These are phyloP conservation scores for Troides oblongomaculatus DNA, from an alignment of 2,888 invertebrate genomes.

Conservation along the genomic window DNA sequence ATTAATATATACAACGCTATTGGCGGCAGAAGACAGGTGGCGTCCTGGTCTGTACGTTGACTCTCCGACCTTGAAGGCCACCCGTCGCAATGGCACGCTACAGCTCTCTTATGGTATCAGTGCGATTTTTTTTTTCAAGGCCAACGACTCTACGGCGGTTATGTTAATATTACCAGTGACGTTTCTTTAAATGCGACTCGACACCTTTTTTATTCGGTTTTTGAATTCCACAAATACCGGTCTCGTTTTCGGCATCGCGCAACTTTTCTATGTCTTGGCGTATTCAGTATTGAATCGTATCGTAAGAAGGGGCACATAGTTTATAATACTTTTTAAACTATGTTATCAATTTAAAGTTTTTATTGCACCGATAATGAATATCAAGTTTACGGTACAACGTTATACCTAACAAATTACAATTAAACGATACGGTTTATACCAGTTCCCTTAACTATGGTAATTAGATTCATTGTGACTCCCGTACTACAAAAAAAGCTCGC, in stretches of 20 bases:
- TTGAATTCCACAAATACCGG: constrained; percentile 26
- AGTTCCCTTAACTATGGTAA: constrained; percentile 9
- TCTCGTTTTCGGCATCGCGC: constrained; percentile 22
- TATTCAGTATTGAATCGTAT: not conserved
- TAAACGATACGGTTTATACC: not conserved
- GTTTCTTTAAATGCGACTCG: constrained; percentile 36
- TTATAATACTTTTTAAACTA: not conserved
- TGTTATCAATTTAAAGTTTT: not conserved
- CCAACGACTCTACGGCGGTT: constrained; percentile 49
- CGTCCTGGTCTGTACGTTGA: constrained; percentile 71
- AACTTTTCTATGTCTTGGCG: constrained; percentile 4
- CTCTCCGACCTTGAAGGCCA: constrained; percentile 67
- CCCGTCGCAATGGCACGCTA: constrained; percentile 65
- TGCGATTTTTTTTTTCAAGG: constrained; percentile 61
- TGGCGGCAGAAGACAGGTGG: constrained; percentile 65
- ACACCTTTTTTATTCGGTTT: constrained; percentile 28
- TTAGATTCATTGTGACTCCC: constrained; percentile 9
- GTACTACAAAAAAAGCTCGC: constrained; percentile 11
- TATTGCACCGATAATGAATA: not conserved
- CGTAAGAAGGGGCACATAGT: not conserved
- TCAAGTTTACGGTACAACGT: not conserved
- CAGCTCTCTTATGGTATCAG: constrained; percentile 54
- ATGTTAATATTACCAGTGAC: constrained; percentile 41
- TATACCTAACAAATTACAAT: not conserved
- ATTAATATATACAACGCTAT: constrained; percentile 55